Base-by-base conservation (phyloP, 2,113 vertebrate genomes). In the Pachyramphus minor region DNA sequence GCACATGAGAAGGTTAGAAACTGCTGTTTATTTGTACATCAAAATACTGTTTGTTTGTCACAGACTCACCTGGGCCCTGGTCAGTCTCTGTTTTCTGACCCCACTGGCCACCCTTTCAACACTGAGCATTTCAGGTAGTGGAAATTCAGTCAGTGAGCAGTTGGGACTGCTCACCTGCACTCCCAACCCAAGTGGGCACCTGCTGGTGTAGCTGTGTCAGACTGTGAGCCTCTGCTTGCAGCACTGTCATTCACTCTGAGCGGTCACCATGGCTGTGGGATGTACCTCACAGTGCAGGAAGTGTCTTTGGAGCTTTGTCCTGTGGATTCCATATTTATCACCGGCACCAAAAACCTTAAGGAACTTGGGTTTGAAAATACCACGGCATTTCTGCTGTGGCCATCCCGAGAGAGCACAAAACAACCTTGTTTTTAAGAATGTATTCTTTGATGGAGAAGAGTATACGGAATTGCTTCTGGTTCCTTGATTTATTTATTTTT, bases 91-190 rank as follows among this genome's bases (percentile, higher is more conserved):
- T 24, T 53, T 19, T 52, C 30, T 45, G 47, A 27, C 33, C 28
- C 5, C 0, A 0, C 50, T 50, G 25, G 23, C 37, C 80, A 39
- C 8, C 21, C 11, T 59, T 56, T 37, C 1, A 5, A 14, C 52
- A 22, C 45, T 0, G 0, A 21, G 45, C 2, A 0, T 25, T 53
- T 52, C 37, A 14, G n/a, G n/a, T n/a, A n/a, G n/a, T n/a, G n/a
- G n/a, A n/a, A n/a, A n/a, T n/a, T n/a, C n/a, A n/a, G n/a, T n/a
- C n/a, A n/a, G n/a, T n/a, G n/a, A n/a, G n/a, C n/a, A n/a, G n/a
- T n/a, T n/a, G n/a, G n/a, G n/a, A n/a, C n/a, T n/a, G n/a, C n/a
- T 0, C 3, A 11, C 16, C 18, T 42, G 33, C 77, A 58, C 52
- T 9, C 63, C 68, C 53, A 50, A 33, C 6, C 27, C 5, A 1